Percentiles rank a stretch among this genome's conserved stretches.
phyloP scores from a whole-genome alignment of 1,140 invertebrate genomes.

The Heliconius eleuchia region DNA sequence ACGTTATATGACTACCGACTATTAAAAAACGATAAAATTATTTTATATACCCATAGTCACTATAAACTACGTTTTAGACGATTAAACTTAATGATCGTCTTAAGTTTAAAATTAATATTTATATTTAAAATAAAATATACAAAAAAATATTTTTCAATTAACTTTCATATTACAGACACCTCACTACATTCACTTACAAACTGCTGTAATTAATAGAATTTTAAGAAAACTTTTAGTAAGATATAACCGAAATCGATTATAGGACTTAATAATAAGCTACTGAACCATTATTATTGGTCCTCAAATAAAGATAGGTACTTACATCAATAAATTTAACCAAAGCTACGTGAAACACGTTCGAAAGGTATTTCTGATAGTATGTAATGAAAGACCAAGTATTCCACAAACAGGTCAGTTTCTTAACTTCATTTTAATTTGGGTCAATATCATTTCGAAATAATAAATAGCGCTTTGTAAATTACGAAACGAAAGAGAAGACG shows the following conservation, averaged over 20 bases:
- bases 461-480: constrained; percentile 48
- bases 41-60: neutral
- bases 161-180: too few relatives aligned
- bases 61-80: neutral
- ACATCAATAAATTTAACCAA: neutral
- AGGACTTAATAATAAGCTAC: neutral
- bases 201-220: neutral
- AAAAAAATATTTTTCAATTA: too few relatives aligned
- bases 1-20: neutral
- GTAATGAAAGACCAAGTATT: constrained; percentile 21
- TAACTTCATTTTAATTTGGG: constrained; percentile 36
- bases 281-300: neutral
- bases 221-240: neutral
- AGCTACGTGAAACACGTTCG: neutral
- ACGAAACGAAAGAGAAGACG: constrained; percentile 49
- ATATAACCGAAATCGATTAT: neutral
- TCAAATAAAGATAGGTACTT: neutral
- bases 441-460: constrained; percentile 58
- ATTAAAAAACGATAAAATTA: neutral
- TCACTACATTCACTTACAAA: too few relatives aligned
- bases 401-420: constrained; percentile 19
- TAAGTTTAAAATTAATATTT: neutral
- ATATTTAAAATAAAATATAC: too few relatives aligned
- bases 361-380: neutral
- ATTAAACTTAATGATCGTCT: neutral